Conservation (phyloP, 2,113 vertebrate genomes). For the Hippotragus niger region DNA sequence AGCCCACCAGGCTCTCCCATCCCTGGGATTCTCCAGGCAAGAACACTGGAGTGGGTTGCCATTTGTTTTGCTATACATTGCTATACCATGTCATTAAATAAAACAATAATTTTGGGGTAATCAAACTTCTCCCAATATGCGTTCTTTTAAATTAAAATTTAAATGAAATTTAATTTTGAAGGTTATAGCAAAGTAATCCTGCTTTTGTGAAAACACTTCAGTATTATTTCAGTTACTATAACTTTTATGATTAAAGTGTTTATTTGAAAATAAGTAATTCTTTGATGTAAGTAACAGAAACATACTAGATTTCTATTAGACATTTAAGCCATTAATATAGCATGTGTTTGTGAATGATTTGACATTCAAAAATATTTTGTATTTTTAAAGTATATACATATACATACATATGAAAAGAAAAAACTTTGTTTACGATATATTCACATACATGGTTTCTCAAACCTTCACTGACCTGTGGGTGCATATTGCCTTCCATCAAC, state of each 20-base stretch:
- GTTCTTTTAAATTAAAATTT: not conserved
- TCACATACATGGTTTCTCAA: not conserved
- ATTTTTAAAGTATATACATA: not conserved
- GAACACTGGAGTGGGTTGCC: too few relatives aligned
- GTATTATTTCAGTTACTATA: not conserved
- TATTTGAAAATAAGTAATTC: not conserved
- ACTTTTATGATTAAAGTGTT: not conserved
- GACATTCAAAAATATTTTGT: not conserved
- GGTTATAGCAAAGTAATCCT: not conserved
- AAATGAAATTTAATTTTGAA: not conserved
- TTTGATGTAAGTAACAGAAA: not conserved
- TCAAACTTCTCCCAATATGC: not conserved
- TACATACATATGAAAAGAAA: not conserved
- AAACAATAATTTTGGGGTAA: too few relatives aligned
- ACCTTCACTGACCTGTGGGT: not conserved
- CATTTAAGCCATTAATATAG: not conserved
- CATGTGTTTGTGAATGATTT: not conserved
- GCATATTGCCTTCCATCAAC: not conserved
- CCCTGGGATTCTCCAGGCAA: too few relatives aligned
- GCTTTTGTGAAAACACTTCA: not conserved
- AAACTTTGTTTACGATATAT: not conserved
- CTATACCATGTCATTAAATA: too few relatives aligned
- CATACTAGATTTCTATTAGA: not conserved
- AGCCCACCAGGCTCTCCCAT: too few relatives aligned
- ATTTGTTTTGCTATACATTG: not conserved